phyloP scores from a whole-genome alignment of 2,113 vertebrate species.

The Phaetusa simplex region DNA sequence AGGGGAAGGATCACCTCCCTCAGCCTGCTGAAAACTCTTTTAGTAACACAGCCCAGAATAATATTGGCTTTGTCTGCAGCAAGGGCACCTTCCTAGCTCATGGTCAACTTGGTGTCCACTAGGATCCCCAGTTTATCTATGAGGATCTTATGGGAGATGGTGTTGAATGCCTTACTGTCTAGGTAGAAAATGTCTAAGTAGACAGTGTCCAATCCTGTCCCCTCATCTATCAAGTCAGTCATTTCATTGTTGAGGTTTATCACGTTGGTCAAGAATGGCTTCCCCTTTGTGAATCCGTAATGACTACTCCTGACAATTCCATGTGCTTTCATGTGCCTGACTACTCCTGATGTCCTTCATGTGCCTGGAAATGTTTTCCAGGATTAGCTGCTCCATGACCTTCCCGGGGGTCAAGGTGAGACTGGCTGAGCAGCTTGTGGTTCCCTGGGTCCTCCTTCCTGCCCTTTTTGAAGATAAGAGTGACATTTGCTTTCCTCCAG shows the following conservation, averaged over 20 bases:
- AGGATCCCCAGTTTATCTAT: background rate
- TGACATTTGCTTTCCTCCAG: background rate
- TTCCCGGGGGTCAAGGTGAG: background rate
- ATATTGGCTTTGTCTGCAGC: background rate
- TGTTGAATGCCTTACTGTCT: background rate
- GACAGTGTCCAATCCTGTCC: background rate
- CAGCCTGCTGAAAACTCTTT: background rate
- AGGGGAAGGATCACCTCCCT: background rate
- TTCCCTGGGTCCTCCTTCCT: background rate
- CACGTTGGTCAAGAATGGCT: background rate
- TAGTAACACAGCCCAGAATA: background rate
- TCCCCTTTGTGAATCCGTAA: background rate
- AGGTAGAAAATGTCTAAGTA: background rate
- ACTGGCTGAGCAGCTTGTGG: background rate
- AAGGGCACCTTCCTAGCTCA: background rate
- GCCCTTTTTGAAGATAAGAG: background rate
- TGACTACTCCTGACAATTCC: background rate
- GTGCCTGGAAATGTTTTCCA: background rate
- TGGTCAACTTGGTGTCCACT: background rate
- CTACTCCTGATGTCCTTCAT: background rate
- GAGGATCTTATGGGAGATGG: background rate
- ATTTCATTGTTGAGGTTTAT: background rate
- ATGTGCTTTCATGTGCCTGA: background rate
- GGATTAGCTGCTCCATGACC: background rate
- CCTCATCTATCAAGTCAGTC: background rate